A percentile compares a stretch with the other conserved stretches of the same genome.
Conservation (phyloP, 2,113 vertebrate genomes). For the Bettongia penicillata region DNA sequence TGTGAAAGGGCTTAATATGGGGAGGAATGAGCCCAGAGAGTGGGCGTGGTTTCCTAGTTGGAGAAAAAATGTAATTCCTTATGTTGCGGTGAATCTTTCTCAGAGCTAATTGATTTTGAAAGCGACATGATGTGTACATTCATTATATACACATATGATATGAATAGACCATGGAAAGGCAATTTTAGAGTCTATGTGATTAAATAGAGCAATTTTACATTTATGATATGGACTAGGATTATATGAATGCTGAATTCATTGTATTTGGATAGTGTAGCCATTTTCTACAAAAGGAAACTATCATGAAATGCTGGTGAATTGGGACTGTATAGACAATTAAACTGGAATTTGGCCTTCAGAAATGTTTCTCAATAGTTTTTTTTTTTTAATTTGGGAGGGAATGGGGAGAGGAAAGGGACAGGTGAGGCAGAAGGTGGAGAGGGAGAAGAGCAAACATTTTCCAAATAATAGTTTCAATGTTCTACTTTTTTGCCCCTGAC, state of each 20-base stretch:
- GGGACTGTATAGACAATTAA: background rate
- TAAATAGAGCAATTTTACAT: slow-evolving; percentile 25
- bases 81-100: background rate
- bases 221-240: slow-evolving; percentile 26
- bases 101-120: slow-evolving; percentile 31
- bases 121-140: slow-evolving; percentile 8
- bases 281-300: slow-evolving; percentile 42
- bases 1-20: slow-evolving; percentile 27
- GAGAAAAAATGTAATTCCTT: background rate
- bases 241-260: background rate
- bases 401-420: background rate
- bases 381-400: background rate
- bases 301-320: slow-evolving; percentile 7
- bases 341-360: background rate
- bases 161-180: background rate
- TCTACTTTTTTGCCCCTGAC: slow-evolving; percentile 3
- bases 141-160: slow-evolving; percentile 23
- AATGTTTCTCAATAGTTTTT: background rate
- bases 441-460: background rate
- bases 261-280: background rate
- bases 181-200: slow-evolving; percentile 25
- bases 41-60: background rate
- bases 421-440: background rate
- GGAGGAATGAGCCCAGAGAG: background rate
- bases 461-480: slow-evolving; percentile 17